Conservation (phyloP, 2,113 vertebrate genomes). For the Cyrtonyx montezumae region DNA sequence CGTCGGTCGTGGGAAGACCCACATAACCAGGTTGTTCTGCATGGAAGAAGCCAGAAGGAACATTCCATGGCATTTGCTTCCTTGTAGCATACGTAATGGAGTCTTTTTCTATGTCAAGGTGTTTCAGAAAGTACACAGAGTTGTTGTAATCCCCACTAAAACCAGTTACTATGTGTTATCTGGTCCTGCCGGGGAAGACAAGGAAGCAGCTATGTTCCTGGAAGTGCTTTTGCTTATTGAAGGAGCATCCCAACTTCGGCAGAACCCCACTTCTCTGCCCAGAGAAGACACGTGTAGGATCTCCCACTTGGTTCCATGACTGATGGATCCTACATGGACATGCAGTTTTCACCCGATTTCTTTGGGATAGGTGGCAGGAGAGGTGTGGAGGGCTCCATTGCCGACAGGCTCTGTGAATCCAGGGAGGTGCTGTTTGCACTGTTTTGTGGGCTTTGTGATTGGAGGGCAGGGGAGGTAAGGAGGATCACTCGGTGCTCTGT, state of each 20-base stretch:
- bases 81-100: not conserved
- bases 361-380: too few species aligned
- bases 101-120: not conserved
- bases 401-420: not conserved
- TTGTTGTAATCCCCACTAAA: not conserved
- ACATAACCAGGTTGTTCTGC: not conserved
- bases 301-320: not conserved
- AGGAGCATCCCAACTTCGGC: not conserved
- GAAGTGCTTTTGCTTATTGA: not conserved
- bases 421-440: not conserved
- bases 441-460: not conserved
- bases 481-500: not conserved
- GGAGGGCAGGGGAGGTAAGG: not conserved
- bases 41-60: not conserved
- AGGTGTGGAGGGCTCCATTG: not conserved
- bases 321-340: accelerated
- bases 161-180: not conserved
- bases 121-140: not conserved
- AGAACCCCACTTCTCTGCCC: not conserved
- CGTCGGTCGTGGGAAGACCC: not conserved
- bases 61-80: not conserved
- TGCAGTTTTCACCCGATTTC: accelerated
- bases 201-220: not conserved
- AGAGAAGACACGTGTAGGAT: not conserved
- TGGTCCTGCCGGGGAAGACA: not conserved